Evolutionary conservation across 2,888 invertebrate genomes (phyloP).

Genomic region (Oscheius sp.): DNA sequence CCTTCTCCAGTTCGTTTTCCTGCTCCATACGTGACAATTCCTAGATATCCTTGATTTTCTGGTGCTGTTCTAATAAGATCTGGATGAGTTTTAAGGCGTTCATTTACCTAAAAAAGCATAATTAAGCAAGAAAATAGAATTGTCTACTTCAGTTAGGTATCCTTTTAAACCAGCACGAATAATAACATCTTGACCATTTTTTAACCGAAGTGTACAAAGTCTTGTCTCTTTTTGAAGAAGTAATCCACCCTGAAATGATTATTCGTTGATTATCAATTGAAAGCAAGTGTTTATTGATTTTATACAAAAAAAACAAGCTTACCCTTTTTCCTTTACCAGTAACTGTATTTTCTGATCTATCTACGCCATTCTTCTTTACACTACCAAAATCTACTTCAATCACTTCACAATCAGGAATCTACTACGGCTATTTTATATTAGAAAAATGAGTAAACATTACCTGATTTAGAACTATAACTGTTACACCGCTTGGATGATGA

Average conservation of each 20-base stretch:
- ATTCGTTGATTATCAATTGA: background rate
- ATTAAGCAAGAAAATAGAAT: background rate
- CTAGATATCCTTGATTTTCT: constrained; percentile 61
- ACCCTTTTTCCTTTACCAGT: constrained; percentile 60
- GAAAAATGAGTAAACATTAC: constrained; percentile 28
- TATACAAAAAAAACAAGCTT: constrained; percentile 1
- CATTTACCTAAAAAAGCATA: constrained; percentile 45
- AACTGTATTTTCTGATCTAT: constrained; percentile 51
- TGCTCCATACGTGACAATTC: constrained; percentile 58
- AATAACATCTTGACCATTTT: constrained; percentile 51
- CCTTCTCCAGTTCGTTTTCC: constrained; percentile 55
- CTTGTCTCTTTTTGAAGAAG: constrained; percentile 57
- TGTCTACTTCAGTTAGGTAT: constrained; percentile 50
- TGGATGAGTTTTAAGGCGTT: constrained; percentile 52
- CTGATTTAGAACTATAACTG: constrained; percentile 51
- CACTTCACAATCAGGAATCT: constrained; percentile 50
- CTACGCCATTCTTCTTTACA: constrained; percentile 51
- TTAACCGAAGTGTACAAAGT: constrained; percentile 53
- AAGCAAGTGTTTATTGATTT: background rate
- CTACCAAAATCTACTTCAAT: constrained; percentile 54
- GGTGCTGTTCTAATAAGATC: constrained; percentile 59
- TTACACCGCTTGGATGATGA: constrained; percentile 63
- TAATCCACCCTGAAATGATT: constrained; percentile 52
- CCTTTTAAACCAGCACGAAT: constrained; percentile 57
- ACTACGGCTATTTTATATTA: background rate